phyloP scores from a whole-genome alignment of 2,888 invertebrate genomes.

The Fragum fragum region DNA sequence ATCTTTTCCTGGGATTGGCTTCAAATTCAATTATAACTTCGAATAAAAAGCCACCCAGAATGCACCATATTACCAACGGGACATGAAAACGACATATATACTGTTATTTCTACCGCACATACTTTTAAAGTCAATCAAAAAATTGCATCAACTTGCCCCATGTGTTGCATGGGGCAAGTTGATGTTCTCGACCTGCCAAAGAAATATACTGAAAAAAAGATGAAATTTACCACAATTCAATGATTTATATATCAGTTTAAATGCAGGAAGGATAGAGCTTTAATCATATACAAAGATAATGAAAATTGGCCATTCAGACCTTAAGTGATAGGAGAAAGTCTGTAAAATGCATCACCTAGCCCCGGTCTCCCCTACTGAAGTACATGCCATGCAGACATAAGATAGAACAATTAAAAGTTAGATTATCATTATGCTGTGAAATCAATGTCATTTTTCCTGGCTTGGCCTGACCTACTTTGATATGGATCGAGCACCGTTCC shows the following conservation, averaged over 20 bases:
- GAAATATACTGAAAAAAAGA: conserved; percentile 3
- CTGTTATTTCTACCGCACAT: not conserved
- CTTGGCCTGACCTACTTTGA: too few relatives aligned
- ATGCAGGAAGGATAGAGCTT: not conserved
- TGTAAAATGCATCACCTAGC: not conserved
- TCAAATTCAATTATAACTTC: not conserved
- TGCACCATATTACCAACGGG: not conserved
- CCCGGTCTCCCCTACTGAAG: not conserved
- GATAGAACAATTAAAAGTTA: too few relatives aligned
- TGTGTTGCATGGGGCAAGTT: not conserved
- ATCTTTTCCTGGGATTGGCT: too few relatives aligned
- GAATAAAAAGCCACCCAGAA: not conserved
- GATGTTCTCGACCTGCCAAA: not conserved
- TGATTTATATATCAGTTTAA: not conserved
- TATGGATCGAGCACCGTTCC: too few relatives aligned
- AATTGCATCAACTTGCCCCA: not conserved
- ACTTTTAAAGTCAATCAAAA: not conserved
- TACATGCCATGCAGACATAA: too few relatives aligned
- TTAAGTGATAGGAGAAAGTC: not conserved
- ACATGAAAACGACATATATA: not conserved
- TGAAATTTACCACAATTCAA: not conserved
- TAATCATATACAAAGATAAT: not conserved
- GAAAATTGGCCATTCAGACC: not conserved
- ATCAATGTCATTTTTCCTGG: too few relatives aligned
- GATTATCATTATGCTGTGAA: too few relatives aligned